Base-by-base conservation (phyloP, 2,797 vertebrate species). In the Myotis myotis region DNA sequence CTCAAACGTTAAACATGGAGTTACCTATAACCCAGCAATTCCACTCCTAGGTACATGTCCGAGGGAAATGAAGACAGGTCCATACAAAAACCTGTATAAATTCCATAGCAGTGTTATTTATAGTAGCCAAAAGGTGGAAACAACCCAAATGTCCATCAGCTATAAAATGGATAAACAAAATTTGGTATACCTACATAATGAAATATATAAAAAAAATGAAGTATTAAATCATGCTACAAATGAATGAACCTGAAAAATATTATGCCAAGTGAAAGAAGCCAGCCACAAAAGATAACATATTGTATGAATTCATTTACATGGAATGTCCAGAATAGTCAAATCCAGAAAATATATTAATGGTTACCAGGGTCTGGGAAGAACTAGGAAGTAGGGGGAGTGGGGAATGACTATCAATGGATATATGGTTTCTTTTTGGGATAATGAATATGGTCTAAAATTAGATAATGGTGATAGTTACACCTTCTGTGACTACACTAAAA, bases 41-140 rank as follows among this genome's bases (percentile, higher is more conserved):
- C 49, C 8, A 84, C 33, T 90, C 38, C n/a, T 84, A 81, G 60
- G 16, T 78, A 88, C 38, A 72, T 17, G 41, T 11, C 33, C 10
- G 13, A 87, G 30, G 90, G 22, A 87, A 80, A 93, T 55, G 36
- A 97, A 92, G 96, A 90, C 20, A 74, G 5, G n/a, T 41, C 44
- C 17, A 74, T 1, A 81, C 30, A 94, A 88, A 95, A 87, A 74
- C 30, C n/a, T 83, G 47, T 22, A 76, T 28, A 36, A 87, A 92
- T 47, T 74, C 72, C 66, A 87, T 0, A 36, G 79, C n/a, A 60
- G 20, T 64, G 66, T 25, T 72, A 84, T 68, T 68, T 28, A n/a
- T 57, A 84, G 83, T 1, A 87, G n/a, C 28, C 60, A 68, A 78
- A 92, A 82, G 15, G 53, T 36, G 11, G 2, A 91, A 93, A 85